A percentile compares a stretch with the other conserved stretches of the same genome.
Evolutionary conservation across 1,140 invertebrate genomes (phyloP).

Genomic region (Diorhabda elongata): DNA sequence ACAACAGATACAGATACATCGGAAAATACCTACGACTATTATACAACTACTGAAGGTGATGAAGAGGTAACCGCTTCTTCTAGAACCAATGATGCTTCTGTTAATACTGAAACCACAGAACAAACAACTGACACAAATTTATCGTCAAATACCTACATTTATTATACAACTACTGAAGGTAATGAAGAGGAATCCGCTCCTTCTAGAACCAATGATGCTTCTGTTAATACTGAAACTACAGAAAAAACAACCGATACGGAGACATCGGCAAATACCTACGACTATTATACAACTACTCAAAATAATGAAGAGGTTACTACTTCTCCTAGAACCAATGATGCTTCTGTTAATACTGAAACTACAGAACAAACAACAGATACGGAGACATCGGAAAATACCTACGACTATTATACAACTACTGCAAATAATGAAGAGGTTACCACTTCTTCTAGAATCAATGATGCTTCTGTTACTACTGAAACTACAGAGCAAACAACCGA

Average conservation of each 20-base stretch:
- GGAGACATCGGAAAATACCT: neutral
- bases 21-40: no score
- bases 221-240: neutral
- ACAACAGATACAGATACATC: no score
- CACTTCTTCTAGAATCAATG: no score
- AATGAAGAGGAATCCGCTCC: no score
- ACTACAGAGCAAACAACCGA: no score
- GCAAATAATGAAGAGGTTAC: neutral
- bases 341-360: neutral
- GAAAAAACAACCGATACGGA: neutral
- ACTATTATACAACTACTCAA: neutral
- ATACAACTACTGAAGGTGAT: no score
- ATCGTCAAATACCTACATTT: no score
- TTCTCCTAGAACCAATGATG: neutral
- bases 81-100: no score
- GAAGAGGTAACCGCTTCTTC: no score
- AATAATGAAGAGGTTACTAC: neutral
- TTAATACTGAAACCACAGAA: no score
- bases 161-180: no score
- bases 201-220: neutral
- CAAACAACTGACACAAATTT: neutral
- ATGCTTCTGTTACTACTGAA: no score
- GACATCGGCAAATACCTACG: neutral
- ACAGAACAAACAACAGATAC: neutral
- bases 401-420: neutral